Base-by-base conservation (phyloP, 1,140 invertebrate genomes). In the Schlechtendalia chinensis region DNA sequence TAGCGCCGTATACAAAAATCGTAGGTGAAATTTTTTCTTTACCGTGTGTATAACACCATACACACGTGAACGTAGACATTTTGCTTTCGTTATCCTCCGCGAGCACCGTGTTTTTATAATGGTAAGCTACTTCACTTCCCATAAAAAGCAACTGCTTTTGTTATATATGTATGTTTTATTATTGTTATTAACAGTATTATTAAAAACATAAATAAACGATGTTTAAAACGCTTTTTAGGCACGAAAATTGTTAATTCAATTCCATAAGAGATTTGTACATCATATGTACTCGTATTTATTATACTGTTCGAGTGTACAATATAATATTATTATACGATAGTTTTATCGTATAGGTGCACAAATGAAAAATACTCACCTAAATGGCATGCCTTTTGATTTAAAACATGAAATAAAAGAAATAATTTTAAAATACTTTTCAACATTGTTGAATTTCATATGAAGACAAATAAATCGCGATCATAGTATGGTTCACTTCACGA, bases 141-240 rank as follows among this genome's bases (percentile, higher is more conserved):
- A n/a, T 65, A 65, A 39, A 65, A 65, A 39, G 17, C 29, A 39
- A 65, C 63, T 39, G 19, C 32, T 65, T 39, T 65, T 29, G n/a
- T 65, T n/a, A 61, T 24, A n/a, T 1, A 0, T 58, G 5, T 58
- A 4, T 24, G 17, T 27, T 27, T 59, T 59, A 24, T 59, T 27
- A 19, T 12, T 19, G 17, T 63, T 63, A 29, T 63, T 27, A 19
- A 19, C 16, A 2, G 17, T 10, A 17, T 8, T 54, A 54, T 54
- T 0, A 32, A 63, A 29, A 32, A 17, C 16, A 63, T 29, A 32
- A 67, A 67, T 47, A 67, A 67, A 67, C 22, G n/a, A 47, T 22
- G 65, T 22, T 32, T 45, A 67, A 67, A 39, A n/a, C 12, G 19
- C 12, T 67, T 45, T 67, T 45, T 47, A 19, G n/a, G 19, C 32